Evolutionary conservation across 2,797 vertebrate species (phyloP).

Genomic region (Galago senegalensis): DNA sequence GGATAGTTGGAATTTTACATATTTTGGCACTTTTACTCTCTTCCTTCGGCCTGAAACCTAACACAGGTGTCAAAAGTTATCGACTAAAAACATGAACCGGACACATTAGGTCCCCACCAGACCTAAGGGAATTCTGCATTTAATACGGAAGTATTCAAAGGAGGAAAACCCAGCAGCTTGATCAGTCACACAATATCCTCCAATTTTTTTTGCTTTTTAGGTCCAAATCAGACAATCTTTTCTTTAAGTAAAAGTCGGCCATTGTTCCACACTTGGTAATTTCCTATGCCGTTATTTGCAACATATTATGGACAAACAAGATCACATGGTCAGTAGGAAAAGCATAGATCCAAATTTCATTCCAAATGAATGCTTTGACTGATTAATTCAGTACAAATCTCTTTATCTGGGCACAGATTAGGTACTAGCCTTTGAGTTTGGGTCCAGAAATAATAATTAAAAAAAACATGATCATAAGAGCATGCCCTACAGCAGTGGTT

Average conservation of each 20-base stretch:
- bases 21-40: slow-evolving; percentile 69
- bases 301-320: slow-evolving; percentile 3
- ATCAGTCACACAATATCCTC: not conserved
- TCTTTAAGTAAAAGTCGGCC: slow-evolving; percentile 40
- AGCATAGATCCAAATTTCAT: slow-evolving; percentile 34
- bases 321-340: slow-evolving; percentile 49
- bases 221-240: slow-evolving; percentile 16
- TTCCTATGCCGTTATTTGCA: not conserved
- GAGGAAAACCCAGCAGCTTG: not conserved
- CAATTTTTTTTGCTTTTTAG: slow-evolving; percentile 49
- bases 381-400: slow-evolving; percentile 58
- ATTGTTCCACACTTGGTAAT: slow-evolving; percentile 42
- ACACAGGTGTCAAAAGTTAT: slow-evolving; percentile 65
- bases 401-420: slow-evolving; percentile 45
- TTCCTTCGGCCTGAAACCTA: slow-evolving; percentile 75
- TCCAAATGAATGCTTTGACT: slow-evolving; percentile 37
- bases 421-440: not conserved
- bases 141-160: not conserved
- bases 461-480: slow-evolving; percentile 33
- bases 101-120: rapidly evolving
- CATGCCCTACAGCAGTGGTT: not conserved
- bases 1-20: slow-evolving; percentile 69
- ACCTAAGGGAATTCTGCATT: slow-evolving; percentile 57
- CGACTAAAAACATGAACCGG: slow-evolving; percentile 40
- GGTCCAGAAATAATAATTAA: slow-evolving; percentile 24